These are phyloP conservation scores for Onychostoma macrolepis DNA, from an alignment of 2,113 vertebrate genomes.

Conservation along the genomic window DNA sequence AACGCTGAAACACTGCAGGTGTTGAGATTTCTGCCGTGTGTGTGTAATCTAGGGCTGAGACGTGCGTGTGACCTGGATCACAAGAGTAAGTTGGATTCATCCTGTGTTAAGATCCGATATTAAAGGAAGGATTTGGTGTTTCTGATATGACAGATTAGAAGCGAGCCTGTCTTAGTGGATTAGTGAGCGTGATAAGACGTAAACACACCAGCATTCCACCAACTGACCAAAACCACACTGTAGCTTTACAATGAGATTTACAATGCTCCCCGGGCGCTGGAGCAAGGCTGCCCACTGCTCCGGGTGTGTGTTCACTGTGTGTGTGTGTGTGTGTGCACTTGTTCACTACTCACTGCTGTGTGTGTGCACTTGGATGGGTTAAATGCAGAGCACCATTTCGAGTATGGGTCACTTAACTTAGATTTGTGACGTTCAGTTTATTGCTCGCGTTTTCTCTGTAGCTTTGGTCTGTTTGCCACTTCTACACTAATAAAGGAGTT, in stretches of 20 bases:
- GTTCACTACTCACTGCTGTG: no score
- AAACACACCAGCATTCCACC: slow-evolving; percentile 43
- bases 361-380: no score
- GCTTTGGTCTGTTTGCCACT: not conserved
- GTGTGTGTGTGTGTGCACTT: no score
- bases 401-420: no score
- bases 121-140: slow-evolving; percentile 69
- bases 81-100: slow-evolving; percentile 66
- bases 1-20: not conserved
- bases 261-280: no score
- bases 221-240: not conserved
- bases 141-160: slow-evolving; percentile 71
- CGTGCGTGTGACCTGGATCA: slow-evolving; percentile 67
- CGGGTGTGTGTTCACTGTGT: no score
- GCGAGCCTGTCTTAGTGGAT: slow-evolving; percentile 68
- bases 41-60: not conserved
- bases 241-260: no score
- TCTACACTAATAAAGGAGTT: not conserved
- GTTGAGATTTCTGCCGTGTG: not conserved
- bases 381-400: no score
- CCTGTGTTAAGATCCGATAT: slow-evolving; percentile 76
- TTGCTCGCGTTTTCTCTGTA: no score
- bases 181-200: slow-evolving; percentile 60
- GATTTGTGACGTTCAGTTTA: no score
- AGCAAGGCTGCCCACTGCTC: no score